phyloP scores from a whole-genome alignment of 35 echinoderm and acorn worm genomes.

The Ophiothrix spiculata region DNA sequence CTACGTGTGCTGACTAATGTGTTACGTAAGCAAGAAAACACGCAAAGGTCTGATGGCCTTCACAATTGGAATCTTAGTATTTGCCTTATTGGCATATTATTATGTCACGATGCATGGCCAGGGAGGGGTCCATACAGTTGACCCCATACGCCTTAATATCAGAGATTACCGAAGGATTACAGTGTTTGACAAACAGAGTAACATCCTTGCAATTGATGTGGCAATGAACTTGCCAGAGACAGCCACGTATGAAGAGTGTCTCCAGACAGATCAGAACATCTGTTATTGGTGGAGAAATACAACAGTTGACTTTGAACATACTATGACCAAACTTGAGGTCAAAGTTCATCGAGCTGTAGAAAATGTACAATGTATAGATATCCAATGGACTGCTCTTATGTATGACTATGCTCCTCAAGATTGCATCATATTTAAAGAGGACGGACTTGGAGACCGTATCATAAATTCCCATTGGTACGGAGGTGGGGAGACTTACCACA shows the following conservation, averaged over 20 bases:
- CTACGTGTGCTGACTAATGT: neutral
- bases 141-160: constrained; percentile 49
- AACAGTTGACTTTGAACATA: constrained; percentile 38
- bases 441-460: neutral
- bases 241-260: constrained; percentile 39
- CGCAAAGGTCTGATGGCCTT: constrained; percentile 60
- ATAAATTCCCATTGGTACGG: constrained; percentile 71
- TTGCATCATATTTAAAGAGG: constrained; percentile 53
- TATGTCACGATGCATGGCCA: constrained; percentile 81
- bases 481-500: constrained; percentile 25
- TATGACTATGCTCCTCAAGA: constrained; percentile 51
- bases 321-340: constrained; percentile 38
- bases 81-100: constrained; percentile 80
- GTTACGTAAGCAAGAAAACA: constrained; percentile 70
- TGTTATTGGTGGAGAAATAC: constrained; percentile 76
- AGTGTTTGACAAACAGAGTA: constrained; percentile 11
- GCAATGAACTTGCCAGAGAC: constrained; percentile 29
- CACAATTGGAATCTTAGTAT: constrained; percentile 41
- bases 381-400: constrained; percentile 54
- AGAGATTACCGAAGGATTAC: constrained; percentile 10
- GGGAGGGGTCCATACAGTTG: constrained; percentile 31
- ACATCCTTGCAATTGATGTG: constrained; percentile 13
- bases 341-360: constrained; percentile 22
- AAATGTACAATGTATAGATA: constrained; percentile 32
- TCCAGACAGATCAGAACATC: constrained; percentile 9